Percentiles rank a stretch among this genome's conserved stretches.
These are phyloP conservation scores for Haliclystus octoradiatus DNA, from an alignment of 30 jellyfish, hydroid and myxozoan genomes.

Conservation along the genomic window DNA sequence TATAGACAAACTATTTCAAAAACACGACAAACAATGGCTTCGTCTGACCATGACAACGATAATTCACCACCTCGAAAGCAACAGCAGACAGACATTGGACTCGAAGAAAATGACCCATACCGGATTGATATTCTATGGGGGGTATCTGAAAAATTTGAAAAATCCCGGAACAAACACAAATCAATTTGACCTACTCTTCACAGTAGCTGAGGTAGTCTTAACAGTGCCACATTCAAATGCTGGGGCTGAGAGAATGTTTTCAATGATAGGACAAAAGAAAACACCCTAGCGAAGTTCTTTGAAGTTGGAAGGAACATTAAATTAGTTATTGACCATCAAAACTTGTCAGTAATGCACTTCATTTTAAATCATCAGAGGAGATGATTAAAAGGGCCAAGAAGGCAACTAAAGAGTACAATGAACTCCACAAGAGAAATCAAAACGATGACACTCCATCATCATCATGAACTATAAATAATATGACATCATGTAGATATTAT, in stretches of 20 bases:
- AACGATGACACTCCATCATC: no score
- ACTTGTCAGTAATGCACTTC: neutral
- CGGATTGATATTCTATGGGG: neutral
- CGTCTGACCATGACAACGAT: no score
- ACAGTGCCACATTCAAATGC: neutral
- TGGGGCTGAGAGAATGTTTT: neutral
- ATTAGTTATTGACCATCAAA: neutral
- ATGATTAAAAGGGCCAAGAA: neutral
- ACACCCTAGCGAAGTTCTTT: neutral
- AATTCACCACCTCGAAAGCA: no score
- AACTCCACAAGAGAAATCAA: neutral
- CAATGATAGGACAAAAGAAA: neutral
- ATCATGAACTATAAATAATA: no score
- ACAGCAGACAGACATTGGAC: no score
- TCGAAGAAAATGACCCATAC: neutral
- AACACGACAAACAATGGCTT: no score
- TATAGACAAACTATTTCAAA: no score
- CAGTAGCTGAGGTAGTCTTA: neutral
- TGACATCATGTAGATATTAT: no score
- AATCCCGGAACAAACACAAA: neutral
- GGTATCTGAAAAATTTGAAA: no score
- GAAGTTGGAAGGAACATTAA: neutral
- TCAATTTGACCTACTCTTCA: neutral
- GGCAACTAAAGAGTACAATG: neutral
- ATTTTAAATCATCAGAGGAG: neutral